Percentiles rank a stretch among this genome's conserved stretches.
Conservation (phyloP, 2,888 invertebrate genomes). For the Slavum lentiscoides region DNA sequence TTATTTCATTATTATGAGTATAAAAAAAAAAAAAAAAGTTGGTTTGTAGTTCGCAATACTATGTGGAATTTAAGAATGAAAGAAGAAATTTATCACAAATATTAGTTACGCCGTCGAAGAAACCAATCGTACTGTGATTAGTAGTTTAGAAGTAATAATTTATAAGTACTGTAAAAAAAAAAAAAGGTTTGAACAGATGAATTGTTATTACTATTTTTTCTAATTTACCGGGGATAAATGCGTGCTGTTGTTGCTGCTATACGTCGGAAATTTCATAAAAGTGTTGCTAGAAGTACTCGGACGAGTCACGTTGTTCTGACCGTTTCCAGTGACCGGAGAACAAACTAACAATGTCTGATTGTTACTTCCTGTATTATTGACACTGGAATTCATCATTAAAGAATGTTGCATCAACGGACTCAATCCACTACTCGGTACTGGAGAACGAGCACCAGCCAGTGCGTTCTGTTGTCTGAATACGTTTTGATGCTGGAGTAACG, state of each 20-base stretch:
- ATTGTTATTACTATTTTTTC: not conserved
- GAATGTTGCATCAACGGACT: constrained; percentile 22
- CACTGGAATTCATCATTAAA: constrained; percentile 36
- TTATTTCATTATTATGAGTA: no score
- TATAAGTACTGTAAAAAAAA: not conserved
- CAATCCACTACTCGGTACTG: constrained; percentile 12
- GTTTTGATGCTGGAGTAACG: constrained; percentile 32
- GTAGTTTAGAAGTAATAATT: not conserved
- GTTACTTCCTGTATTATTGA: constrained; percentile 15
- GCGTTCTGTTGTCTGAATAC: constrained; percentile 27
- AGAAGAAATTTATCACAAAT: not conserved
- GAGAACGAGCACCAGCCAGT: constrained; percentile 9
- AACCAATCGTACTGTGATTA: no score
- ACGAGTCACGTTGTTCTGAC: constrained; percentile 29
- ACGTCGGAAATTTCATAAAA: constrained; percentile 35
- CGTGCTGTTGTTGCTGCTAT: constrained; percentile 19
- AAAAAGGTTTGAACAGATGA: not conserved
- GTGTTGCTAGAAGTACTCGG: not conserved
- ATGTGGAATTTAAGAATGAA: not conserved
- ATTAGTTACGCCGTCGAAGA: no score
- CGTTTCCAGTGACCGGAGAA: constrained; percentile 26
- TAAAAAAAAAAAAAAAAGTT: no score
- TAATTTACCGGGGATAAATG: constrained; percentile 36
- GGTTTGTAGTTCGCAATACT: no score
- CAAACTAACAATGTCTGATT: constrained; percentile 47